A percentile compares a stretch with the other conserved stretches of the same genome.
phyloP scores from a whole-genome alignment of 1,140 invertebrate genomes.

The Bicyclus anynana region DNA sequence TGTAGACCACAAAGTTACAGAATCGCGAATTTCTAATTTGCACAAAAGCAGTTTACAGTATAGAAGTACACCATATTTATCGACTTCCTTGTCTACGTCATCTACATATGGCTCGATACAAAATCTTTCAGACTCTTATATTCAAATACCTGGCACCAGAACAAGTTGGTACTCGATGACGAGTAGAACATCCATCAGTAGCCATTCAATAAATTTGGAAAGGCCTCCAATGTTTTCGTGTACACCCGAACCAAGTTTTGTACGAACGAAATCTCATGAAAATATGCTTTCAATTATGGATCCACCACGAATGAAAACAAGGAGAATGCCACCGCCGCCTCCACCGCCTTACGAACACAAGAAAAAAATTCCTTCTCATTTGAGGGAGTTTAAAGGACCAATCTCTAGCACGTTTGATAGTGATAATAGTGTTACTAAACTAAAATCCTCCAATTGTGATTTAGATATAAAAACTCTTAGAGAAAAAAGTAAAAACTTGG shows the following conservation, averaged over 20 bases:
- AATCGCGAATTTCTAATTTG: slow-evolving; percentile 66
- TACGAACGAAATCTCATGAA: slow-evolving; percentile 85
- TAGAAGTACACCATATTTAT: slow-evolving; percentile 86
- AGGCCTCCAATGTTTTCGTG: slow-evolving; percentile 77
- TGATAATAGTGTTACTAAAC: slow-evolving; percentile 45
- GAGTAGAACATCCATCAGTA: slow-evolving; percentile 75
- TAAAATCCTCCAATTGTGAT: slow-evolving; percentile 69
- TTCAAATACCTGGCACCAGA: slow-evolving; percentile 79
- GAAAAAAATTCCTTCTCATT: slow-evolving; percentile 59
- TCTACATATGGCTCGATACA: slow-evolving; percentile 86
- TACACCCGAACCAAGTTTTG: slow-evolving; percentile 78
- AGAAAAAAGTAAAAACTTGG: slow-evolving; percentile 91
- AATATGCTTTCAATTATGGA: slow-evolving; percentile 85
- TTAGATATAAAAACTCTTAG: slow-evolving; percentile 88
- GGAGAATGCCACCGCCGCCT: slow-evolving; percentile 84
- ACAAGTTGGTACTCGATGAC: slow-evolving; percentile 79
- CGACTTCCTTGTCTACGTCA: slow-evolving; percentile 80
- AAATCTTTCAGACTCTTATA: slow-evolving; percentile 84
- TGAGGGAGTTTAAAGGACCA: slow-evolving; percentile 47
- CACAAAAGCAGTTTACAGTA: slow-evolving; percentile 86
- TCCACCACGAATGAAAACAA: slow-evolving; percentile 77
- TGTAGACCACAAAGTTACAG: slow-evolving; percentile 88
- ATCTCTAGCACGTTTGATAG: slow-evolving; percentile 38
- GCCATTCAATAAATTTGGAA: slow-evolving; percentile 77
- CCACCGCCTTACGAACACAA: slow-evolving; percentile 82